Percentiles rank a stretch among this genome's conserved stretches.
phyloP scores from a whole-genome alignment of 2,888 invertebrate species.

The Ceraclea dissimilis region DNA sequence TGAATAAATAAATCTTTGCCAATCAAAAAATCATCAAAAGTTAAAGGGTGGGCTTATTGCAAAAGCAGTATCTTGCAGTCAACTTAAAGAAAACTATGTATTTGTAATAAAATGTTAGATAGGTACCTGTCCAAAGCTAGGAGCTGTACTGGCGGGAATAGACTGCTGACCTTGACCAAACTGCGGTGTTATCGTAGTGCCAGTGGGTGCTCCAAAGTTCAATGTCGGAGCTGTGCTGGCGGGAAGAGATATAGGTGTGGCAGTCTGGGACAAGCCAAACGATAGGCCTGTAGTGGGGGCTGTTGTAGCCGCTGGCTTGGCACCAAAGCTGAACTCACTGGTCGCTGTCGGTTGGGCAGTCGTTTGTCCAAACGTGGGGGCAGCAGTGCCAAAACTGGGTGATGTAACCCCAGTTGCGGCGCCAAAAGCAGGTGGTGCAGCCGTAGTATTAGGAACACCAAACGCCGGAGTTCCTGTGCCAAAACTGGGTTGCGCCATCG shows the following conservation, averaged over 20 bases:
- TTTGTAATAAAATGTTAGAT: too few relatives aligned
- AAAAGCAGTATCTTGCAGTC: too few relatives aligned
- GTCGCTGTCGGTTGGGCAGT: neutral
- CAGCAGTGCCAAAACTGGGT: neutral
- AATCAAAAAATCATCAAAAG: too few relatives aligned
- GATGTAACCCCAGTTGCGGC: neutral
- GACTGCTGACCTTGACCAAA: neutral
- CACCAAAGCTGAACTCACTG: neutral
- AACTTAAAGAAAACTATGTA: too few relatives aligned
- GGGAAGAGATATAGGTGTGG: constrained; percentile 2
- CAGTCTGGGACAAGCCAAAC: neutral
- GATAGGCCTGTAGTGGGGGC: neutral
- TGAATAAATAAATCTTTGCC: too few relatives aligned
- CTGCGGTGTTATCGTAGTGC: too few relatives aligned
- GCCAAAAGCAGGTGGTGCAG: neutral
- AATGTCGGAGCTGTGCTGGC: neutral
- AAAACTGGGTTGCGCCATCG: neutral
- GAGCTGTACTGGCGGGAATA: neutral
- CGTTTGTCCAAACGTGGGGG: constrained; percentile 1
- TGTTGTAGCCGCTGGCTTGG: neutral
- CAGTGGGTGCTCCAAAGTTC: constrained; percentile 6
- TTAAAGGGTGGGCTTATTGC: too few relatives aligned
- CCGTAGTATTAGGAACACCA: neutral
- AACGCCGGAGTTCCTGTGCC: neutral
- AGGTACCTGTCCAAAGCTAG: neutral